These are phyloP conservation scores for Schizothorax lantsangensis DNA, from an alignment of 2,797 vertebrate species.

Conservation along the genomic window DNA sequence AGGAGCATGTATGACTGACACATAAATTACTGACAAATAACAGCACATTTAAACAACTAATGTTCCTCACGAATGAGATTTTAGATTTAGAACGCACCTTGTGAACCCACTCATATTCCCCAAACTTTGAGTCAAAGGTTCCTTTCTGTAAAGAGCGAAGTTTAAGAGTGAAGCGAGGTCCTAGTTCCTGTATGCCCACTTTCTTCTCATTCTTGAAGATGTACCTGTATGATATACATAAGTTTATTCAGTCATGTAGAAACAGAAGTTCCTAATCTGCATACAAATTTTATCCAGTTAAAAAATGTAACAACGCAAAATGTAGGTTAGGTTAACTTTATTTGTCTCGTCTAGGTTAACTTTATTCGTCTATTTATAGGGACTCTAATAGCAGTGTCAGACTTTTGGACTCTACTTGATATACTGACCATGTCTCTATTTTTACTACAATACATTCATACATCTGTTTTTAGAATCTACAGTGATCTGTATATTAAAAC, in stretches of 20 bases:
- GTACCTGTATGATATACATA: constrained; percentile 78
- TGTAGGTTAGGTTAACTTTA: not conserved
- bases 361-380: not conserved
- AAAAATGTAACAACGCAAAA: not conserved
- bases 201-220: constrained; percentile 98
- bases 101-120: constrained; percentile 98
- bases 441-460: not conserved
- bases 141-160: constrained; percentile 96
- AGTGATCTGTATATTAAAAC: not conserved
- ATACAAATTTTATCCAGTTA: not conserved
- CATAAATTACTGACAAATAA: not conserved
- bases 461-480: not conserved
- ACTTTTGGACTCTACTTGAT: not conserved
- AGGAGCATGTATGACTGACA: not conserved
- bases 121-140: constrained; percentile 97
- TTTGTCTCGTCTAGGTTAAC: no score
- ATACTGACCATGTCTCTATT: not conserved
- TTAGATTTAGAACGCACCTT: constrained; percentile 83
- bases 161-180: constrained; percentile 96
- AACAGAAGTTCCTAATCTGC: constrained; percentile 12
- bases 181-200: constrained; percentile 98
- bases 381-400: not conserved
- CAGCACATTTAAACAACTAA: not conserved
- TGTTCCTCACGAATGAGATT: not conserved
- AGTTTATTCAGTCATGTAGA: not conserved